phyloP scores from a whole-genome alignment of 2,888 invertebrate species.

The Ptilodon capucinus region DNA sequence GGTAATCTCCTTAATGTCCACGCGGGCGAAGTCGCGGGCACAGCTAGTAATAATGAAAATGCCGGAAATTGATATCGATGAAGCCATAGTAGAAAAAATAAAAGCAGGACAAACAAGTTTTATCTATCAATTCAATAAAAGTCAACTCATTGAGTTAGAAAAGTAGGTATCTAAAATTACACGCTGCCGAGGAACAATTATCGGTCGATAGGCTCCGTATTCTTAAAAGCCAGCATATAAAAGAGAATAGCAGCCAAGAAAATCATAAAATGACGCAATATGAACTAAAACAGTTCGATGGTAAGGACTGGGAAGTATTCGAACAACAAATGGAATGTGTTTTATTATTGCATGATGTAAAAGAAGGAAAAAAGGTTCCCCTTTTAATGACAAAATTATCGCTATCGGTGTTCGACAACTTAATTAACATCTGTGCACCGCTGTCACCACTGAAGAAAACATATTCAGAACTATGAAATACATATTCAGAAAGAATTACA shows the following conservation, averaged over 20 bases:
- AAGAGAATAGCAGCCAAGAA: not conserved
- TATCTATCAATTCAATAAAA: not conserved
- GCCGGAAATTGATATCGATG: too few species aligned
- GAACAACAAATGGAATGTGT: not conserved
- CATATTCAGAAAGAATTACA: not conserved
- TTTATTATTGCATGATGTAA: not conserved
- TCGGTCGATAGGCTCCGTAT: not conserved
- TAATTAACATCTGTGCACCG: not conserved
- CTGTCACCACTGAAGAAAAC: not conserved
- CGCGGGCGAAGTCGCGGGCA: too few species aligned
- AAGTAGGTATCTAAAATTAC: not conserved
- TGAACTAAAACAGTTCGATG: not conserved
- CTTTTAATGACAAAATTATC: not conserved
- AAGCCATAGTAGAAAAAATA: too few species aligned
- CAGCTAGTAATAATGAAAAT: too few species aligned
- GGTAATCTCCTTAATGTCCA: too few species aligned
- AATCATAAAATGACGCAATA: not conserved
- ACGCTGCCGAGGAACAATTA: not conserved
- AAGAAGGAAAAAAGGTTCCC: not conserved
- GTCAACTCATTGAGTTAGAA: not conserved
- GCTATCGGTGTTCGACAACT: not conserved
- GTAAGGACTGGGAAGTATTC: not conserved
- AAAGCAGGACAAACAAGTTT: not conserved
- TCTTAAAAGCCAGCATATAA: too few species aligned
- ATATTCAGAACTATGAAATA: not conserved